Conservation (phyloP, 2,113 vertebrate species). For the Labeo rohita region DNA sequence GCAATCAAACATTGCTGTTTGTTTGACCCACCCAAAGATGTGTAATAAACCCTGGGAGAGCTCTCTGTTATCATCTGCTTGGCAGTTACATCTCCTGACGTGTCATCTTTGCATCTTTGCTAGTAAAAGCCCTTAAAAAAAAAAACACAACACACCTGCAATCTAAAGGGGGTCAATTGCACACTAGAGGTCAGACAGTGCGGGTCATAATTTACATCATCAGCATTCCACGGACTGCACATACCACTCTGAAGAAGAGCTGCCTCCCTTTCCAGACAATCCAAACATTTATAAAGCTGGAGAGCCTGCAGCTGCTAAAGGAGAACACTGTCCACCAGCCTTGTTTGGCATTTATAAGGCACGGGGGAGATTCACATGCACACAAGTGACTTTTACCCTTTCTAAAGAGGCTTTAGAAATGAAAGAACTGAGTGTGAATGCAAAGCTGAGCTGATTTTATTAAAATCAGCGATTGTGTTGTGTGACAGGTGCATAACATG, state of each 20-base stretch:
- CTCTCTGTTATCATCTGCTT: background rate
- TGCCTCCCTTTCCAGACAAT: conserved; percentile 38
- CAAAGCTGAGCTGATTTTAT: conserved; percentile 10
- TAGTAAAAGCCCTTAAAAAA: background rate
- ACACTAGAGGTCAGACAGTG: background rate
- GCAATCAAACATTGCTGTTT: conserved; percentile 15
- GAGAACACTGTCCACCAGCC: conserved; percentile 23
- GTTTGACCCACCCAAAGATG: conserved; percentile 1
- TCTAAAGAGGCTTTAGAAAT: conserved; percentile 6
- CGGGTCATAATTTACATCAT: background rate
- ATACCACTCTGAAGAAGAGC: conserved; percentile 12
- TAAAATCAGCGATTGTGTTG: background rate
- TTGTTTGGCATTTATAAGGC: conserved; percentile 39
- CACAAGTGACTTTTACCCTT: background rate
- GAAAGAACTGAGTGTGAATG: background rate
- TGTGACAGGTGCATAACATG: background rate
- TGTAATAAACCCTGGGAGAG: background rate
- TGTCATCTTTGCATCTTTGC: background rate
- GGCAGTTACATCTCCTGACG: background rate
- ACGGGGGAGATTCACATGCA: background rate
- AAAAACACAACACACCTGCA: background rate
- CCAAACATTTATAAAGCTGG: conserved; percentile 45
- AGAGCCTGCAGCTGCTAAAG: conserved; percentile 21
- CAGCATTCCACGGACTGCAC: conserved; percentile 18
- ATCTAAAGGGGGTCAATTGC: background rate